phyloP scores from a whole-genome alignment of 37 sponge, comb jelly and placozoan genomes.

The Geodia barretti region DNA sequence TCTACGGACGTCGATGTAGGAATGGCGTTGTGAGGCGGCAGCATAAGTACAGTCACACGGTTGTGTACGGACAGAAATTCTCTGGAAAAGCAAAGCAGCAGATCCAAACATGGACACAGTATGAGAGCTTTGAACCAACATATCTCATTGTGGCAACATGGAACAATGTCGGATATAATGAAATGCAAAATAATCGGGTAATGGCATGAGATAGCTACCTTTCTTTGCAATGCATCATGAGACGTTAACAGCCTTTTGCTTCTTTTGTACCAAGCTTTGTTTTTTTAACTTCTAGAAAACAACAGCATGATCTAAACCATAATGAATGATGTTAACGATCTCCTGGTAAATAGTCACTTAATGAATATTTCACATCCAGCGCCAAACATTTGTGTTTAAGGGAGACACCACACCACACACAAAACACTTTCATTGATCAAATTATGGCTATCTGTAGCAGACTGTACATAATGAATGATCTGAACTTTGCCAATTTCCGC shows the following conservation, averaged over 20 bases:
- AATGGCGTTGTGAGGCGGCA: background rate
- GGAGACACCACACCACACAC: too few species aligned
- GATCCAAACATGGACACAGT: background rate
- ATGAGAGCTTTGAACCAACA: background rate
- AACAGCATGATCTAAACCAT: background rate
- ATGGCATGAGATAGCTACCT: background rate
- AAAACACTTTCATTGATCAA: background rate
- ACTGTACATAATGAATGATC: too few species aligned
- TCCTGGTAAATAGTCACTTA: background rate
- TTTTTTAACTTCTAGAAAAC: background rate
- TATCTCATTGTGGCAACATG: background rate
- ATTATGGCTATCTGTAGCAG: background rate
- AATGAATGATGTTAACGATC: too few species aligned
- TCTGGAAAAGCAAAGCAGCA: background rate
- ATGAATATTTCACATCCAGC: background rate
- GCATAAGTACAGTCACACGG: background rate
- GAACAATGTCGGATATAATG: background rate
- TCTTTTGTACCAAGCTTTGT: too few species aligned
- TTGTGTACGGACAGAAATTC: background rate
- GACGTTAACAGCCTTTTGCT: too few species aligned
- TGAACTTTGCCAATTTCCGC: too few species aligned
- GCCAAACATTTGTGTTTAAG: too few species aligned
- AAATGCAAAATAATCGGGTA: background rate
- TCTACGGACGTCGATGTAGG: too few species aligned
- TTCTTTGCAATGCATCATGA: too few species aligned